Evolutionary conservation across 2,888 invertebrate genomes (phyloP), one percentile per base, ranked within the genome.

Genomic region (Craniophora ligustri): DNA sequence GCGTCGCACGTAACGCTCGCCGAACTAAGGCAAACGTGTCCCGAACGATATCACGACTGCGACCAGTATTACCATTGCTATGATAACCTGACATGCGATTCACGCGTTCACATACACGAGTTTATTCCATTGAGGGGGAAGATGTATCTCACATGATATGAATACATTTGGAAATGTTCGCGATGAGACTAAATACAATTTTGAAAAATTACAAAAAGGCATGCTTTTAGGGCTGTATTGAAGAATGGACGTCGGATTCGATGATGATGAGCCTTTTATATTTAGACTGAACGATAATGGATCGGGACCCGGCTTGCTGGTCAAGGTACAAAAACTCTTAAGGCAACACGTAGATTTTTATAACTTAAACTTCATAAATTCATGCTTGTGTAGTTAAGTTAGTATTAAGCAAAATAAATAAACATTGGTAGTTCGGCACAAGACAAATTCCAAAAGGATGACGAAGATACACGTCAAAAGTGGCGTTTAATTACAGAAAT

Each of bases 261-360:
- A 88, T 79, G 91, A 82, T 82, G 95, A 96, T 74, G 96, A 95
- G 55, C 96, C 96, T 30, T 96, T 96, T 81, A 93, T 96, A 78
- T 97, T 96, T 86, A 94, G 96, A 64, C 91, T 96, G 60, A 97
- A 97, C 85, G 96, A 97, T 77, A 96, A 95, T 76, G 96, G 96
- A 18, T 93, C 94, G 39, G 96, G 96, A 72, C 96, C 96, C n/a
- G 95, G 95, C 85, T 91, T 97, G 35, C 93, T 97, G 40, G 91
- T 95, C 35, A 96, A 96, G 95, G 96, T 96, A 93, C 51, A 31
- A 1, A 10, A 40, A 32, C 7, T 40, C 13, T 18, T 45, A 26
- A 28, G 15, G 36, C 26, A 30, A 40, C 32, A 34, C 11, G 15
- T 59, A 46, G 34, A 15, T 15, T 10, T 6, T 11, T 10, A 26